These are phyloP conservation scores for Orthonychiurus folsomi DNA, from an alignment of 2,888 invertebrate species.

Conservation along the genomic window DNA sequence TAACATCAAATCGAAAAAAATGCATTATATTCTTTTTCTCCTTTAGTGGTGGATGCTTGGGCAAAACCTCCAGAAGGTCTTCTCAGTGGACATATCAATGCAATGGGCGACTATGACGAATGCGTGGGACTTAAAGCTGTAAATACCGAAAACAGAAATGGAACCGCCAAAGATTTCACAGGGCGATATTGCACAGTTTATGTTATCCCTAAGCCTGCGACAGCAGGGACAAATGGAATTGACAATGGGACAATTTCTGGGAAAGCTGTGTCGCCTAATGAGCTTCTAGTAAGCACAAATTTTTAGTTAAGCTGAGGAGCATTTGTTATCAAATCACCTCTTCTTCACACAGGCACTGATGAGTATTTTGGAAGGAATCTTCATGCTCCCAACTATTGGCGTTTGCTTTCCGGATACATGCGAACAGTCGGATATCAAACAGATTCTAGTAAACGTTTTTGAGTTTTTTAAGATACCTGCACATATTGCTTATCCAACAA, in stretches of 20 bases:
- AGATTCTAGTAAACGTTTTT: conserved; percentile 42
- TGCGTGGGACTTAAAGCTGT: conserved; percentile 21
- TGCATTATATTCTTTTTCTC: no score
- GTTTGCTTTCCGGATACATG: conserved; percentile 45
- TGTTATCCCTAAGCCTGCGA: conserved; percentile 9
- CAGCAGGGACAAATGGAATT: not conserved
- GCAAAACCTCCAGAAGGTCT: conserved; percentile 36
- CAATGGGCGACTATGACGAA: conserved; percentile 36
- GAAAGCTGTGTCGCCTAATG: conserved; percentile 10
- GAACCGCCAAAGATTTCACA: conserved; percentile 14
- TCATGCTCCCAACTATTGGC: conserved; percentile 21
- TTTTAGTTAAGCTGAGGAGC: no score
- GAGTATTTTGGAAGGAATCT: conserved; percentile 8
- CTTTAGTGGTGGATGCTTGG: conserved; percentile 37
- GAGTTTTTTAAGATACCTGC: conserved; percentile 19
- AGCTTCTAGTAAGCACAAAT: conserved; percentile 16
- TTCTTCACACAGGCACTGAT: conserved; percentile 16
- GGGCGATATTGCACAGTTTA: conserved; percentile 30
- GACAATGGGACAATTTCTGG: not conserved
- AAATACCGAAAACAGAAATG: not conserved
- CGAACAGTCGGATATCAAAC: conserved; percentile 42
- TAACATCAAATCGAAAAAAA: no score
- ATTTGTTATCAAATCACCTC: no score
- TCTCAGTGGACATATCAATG: conserved; percentile 30
- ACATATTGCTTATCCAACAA: conserved; percentile 36